These are phyloP conservation scores for Alectura lathami DNA, from an alignment of 2,113 vertebrate genomes.

Conservation along the genomic window DNA sequence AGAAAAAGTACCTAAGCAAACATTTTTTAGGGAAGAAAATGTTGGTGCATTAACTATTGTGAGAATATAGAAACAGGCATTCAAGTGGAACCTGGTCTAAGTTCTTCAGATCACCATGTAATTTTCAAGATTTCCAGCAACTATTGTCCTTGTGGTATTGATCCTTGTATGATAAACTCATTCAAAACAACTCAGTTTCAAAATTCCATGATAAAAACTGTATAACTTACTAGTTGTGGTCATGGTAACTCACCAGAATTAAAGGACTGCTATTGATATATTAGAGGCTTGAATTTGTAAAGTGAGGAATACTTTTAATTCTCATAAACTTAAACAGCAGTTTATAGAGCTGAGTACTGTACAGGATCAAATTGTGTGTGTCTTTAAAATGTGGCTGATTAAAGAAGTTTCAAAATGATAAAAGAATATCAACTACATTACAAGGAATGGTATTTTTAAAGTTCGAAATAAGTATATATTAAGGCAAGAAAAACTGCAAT, in stretches of 20 bases:
- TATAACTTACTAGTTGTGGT: not conserved
- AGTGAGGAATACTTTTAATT: not conserved
- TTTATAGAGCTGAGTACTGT: not conserved
- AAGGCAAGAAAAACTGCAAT: not conserved
- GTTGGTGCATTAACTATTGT: not conserved
- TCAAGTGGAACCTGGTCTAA: not conserved
- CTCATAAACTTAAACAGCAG: rapidly evolving
- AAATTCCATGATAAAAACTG: not conserved
- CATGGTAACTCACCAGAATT: not conserved
- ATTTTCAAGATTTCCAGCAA: not conserved
- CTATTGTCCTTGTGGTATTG: not conserved
- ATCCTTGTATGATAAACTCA: not conserved
- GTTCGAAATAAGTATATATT: not conserved
- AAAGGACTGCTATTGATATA: not conserved
- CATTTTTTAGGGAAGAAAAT: not conserved
- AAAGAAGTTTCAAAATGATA: not conserved
- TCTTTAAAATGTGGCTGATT: not conserved
- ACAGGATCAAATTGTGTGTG: not conserved
- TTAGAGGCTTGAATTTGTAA: not conserved
- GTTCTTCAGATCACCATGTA: not conserved
- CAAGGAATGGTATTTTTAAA: not conserved
- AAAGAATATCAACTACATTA: not conserved
- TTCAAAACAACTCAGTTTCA: not conserved
- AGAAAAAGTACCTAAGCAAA: not conserved
- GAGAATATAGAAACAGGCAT: not conserved